Conservation (phyloP, 2,113 vertebrate genomes). For the Scolopax mira region DNA sequence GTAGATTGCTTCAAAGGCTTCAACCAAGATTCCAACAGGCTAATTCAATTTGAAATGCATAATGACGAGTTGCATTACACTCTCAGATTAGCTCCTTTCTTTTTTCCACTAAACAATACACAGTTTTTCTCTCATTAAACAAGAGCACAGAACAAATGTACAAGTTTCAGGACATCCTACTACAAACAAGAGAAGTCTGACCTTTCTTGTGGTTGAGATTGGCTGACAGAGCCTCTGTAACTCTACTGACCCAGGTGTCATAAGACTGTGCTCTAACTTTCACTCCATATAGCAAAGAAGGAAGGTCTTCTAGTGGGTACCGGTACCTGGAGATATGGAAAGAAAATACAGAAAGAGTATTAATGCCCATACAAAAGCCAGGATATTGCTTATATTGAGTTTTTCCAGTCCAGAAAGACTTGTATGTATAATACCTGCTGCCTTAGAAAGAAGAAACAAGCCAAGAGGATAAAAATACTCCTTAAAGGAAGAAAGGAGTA, state of each 20-base stretch:
- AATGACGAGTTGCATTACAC: background rate
- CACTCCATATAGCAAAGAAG: slow-evolving; percentile 90
- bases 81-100: background rate
- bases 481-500: background rate
- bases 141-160: background rate
- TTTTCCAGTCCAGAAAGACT: background rate
- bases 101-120: background rate
- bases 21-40: background rate
- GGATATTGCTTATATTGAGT: background rate
- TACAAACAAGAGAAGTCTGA: slow-evolving; percentile 50
- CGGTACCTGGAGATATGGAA: slow-evolving; percentile 79
- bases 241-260: slow-evolving; percentile 93
- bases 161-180: background rate
- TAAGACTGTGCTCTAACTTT: slow-evolving; percentile 95
- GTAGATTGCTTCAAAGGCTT: background rate
- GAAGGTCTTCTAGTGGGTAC: slow-evolving; percentile 93
- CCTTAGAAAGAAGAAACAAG: background rate
- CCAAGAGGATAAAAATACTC: background rate
- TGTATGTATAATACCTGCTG: background rate
- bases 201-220: slow-evolving; percentile 97
- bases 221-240: slow-evolving; percentile 90
- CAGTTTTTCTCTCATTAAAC: background rate
- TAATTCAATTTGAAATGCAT: background rate
- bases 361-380: background rate
- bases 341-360: background rate